Percentiles rank a stretch among this genome's conserved stretches.
phyloP scores from a whole-genome alignment of 2,113 vertebrate species.

The Lanius ludovicianus region DNA sequence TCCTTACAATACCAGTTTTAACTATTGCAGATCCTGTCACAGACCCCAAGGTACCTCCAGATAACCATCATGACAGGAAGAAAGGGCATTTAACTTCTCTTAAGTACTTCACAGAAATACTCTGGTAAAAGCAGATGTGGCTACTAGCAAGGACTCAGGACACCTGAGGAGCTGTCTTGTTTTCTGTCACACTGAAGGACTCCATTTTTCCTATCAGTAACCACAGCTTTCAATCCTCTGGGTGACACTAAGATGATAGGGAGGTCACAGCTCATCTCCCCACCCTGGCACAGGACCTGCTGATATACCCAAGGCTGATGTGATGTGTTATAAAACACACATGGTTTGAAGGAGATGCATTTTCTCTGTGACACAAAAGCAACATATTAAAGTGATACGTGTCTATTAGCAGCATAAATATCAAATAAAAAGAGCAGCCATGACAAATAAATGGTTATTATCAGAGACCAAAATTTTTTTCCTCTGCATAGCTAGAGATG shows the following conservation, averaged over 20 bases:
- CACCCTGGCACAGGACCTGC: neutral
- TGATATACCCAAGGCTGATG: neutral
- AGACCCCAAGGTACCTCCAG: neutral
- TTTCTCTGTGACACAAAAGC: neutral
- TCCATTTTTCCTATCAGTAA: neutral
- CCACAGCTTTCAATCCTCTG: neutral
- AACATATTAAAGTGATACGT: neutral
- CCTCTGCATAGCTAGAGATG: neutral
- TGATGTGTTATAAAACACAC: neutral
- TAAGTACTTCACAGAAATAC: neutral
- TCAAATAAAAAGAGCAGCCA: slow-evolving; percentile 27
- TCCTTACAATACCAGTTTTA: neutral
- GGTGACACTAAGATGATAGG: neutral
- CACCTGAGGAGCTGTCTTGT: neutral
- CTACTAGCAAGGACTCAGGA: neutral
- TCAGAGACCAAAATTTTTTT: neutral
- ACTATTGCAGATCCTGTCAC: neutral
- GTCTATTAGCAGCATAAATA: slow-evolving; percentile 31
- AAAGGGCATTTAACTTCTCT: neutral
- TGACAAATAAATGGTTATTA: neutral
- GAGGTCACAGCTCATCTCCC: neutral
- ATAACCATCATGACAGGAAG: neutral
- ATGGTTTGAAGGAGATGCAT: neutral
- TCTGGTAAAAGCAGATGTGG: neutral
- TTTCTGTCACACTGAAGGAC: neutral